Percentiles rank a stretch among this genome's conserved stretches.
Conservation (phyloP, 2,888 invertebrate species). For the Drosophila villosipedis region DNA sequence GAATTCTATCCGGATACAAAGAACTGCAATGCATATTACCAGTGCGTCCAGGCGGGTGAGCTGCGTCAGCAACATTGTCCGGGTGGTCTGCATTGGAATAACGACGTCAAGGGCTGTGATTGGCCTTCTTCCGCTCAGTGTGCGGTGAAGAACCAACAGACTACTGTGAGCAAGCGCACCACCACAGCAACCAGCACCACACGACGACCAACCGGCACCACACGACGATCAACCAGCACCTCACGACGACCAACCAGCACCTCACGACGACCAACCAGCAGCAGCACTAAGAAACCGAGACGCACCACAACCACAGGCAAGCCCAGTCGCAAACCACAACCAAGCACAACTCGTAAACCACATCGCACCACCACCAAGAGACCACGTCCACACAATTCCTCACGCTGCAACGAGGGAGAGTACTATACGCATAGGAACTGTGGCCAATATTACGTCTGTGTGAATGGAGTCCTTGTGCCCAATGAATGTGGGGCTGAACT, state of each 20-base stretch:
- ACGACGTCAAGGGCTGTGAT: conserved; percentile 89
- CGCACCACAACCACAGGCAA: conserved; percentile 42
- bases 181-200: conserved; percentile 5
- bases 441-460: conserved; percentile 91
- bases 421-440: conserved; percentile 92
- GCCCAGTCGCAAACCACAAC: conserved; percentile 40
- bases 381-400: conserved; percentile 58
- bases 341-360: not conserved
- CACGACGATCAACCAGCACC: conserved; percentile 54
- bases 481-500: conserved; percentile 92
- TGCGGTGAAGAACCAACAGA: conserved; percentile 65
- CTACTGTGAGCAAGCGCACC: conserved; percentile 10
- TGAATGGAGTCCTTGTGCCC: conserved; percentile 89
- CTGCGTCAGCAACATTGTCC: conserved; percentile 91
- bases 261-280: conserved; percentile 1
- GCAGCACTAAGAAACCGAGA: conserved; percentile 49
- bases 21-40: conserved; percentile 91
- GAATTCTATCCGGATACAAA: conserved; percentile 88
- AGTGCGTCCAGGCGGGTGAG: conserved; percentile 90
- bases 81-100: conserved; percentile 93
- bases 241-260: not conserved
- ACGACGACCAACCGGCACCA: conserved; percentile 6
- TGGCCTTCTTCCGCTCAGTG: conserved; percentile 93
- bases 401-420: conserved; percentile 88
- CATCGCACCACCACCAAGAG: conserved; percentile 50